A percentile compares a stretch with the other conserved stretches of the same genome.
phyloP scores from a whole-genome alignment of 1,140 invertebrate genomes.

The Drosophila takahashii region DNA sequence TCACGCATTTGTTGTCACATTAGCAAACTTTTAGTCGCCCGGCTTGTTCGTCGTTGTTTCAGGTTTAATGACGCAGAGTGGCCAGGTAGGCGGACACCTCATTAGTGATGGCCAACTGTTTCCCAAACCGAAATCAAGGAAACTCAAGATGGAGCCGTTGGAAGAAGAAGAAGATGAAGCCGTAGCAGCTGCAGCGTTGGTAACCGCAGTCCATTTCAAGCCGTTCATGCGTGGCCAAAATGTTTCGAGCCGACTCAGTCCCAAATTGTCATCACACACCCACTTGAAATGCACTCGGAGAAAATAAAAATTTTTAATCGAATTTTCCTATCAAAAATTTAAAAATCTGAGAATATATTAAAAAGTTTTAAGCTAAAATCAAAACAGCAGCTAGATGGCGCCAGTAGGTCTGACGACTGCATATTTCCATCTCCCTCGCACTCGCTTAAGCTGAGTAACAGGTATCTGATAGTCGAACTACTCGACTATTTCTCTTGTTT shows the following conservation, averaged over 20 bases:
- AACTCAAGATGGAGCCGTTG: constrained; percentile 24
- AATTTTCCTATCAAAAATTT: no score
- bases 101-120: constrained; percentile 40
- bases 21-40: constrained; percentile 50
- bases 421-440: no score
- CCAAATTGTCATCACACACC: constrained; percentile 29
- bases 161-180: background rate
- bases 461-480: no score
- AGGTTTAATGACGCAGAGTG: constrained; percentile 55
- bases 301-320: background rate
- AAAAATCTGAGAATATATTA: no score
- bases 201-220: constrained; percentile 37
- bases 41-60: background rate
- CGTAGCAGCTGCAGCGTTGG: constrained; percentile 2
- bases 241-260: background rate
- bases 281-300: background rate
- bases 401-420: no score
- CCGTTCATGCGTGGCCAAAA: constrained; percentile 40
- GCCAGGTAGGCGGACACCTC: constrained; percentile 19
- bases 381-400: no score
- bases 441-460: no score
- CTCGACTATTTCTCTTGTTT: no score
- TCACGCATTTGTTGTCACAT: constrained; percentile 66
- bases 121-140: constrained; percentile 32
- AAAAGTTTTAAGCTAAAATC: no score